Conservation (phyloP, 1,140 invertebrate species). For the Yoshiicerus persimilis region DNA sequence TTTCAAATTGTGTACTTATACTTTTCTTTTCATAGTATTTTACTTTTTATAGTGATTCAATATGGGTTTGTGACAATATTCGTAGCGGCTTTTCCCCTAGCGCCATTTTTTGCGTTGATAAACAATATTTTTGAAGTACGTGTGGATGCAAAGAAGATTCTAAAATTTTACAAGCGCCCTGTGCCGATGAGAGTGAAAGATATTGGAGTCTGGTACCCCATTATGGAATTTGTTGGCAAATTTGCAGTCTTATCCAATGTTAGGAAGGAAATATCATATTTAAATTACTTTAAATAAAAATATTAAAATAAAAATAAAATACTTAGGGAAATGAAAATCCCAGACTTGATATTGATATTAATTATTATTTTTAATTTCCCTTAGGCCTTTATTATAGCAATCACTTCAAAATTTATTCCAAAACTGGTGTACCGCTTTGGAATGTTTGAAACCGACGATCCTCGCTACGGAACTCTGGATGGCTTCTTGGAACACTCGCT, state of each 20-base stretch:
- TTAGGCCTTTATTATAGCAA: constrained; percentile 97
- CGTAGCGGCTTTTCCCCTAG: constrained; percentile 84
- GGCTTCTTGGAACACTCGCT: constrained; percentile 83
- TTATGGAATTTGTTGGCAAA: constrained; percentile 84
- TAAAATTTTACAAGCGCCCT: constrained; percentile 77
- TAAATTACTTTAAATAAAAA: too few species aligned
- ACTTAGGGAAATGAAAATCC: too few species aligned
- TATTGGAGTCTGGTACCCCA: constrained; percentile 90
- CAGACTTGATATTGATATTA: too few species aligned
- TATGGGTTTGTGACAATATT: constrained; percentile 86
- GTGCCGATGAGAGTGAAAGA: constrained; percentile 79
- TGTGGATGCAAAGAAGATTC: constrained; percentile 80
- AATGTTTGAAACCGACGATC: constrained; percentile 47
- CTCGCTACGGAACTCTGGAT: constrained; percentile 61
- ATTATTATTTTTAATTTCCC: too few species aligned
- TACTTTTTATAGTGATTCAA: constrained; percentile 31
- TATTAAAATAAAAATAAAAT: too few species aligned
- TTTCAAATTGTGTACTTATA: background rate
- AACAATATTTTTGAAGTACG: constrained; percentile 90
- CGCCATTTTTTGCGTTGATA: constrained; percentile 80
- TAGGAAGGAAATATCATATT: constrained; percentile 54
- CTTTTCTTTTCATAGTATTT: background rate
- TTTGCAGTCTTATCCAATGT: constrained; percentile 94
- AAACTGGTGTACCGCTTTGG: constrained; percentile 72
- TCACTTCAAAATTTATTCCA: constrained; percentile 97